Evolutionary conservation across 2,797 vertebrate genomes (phyloP).

Genomic region (Melanotaenia pygmaea): DNA sequence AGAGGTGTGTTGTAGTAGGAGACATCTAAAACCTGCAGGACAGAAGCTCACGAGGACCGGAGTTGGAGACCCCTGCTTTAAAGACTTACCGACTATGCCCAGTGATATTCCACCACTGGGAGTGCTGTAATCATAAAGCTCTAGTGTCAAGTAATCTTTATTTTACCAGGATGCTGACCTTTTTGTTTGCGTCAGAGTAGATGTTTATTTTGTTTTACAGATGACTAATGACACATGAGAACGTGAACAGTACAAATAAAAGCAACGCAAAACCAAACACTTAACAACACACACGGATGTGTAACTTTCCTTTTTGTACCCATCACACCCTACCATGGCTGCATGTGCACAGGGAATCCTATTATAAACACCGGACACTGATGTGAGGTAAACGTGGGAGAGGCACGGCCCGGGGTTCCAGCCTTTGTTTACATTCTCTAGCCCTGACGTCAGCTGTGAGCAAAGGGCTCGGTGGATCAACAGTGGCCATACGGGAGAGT

Average conservation of each 20-base stretch:
- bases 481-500: slow-evolving; percentile 56
- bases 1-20: too few relatives aligned
- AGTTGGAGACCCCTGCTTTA: too few relatives aligned
- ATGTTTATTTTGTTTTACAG: slow-evolving; percentile 39
- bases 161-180: slow-evolving; percentile 24
- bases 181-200: slow-evolving; percentile 34
- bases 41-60: too few relatives aligned
- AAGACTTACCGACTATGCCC: too few relatives aligned
- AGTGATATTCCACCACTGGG: too few relatives aligned
- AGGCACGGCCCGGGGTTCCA: slow-evolving; percentile 61
- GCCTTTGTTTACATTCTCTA: slow-evolving; percentile 79
- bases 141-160: not conserved
- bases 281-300: slow-evolving; percentile 67
- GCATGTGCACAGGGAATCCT: slow-evolving; percentile 48
- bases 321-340: slow-evolving; percentile 29
- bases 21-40: too few relatives aligned
- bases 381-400: slow-evolving; percentile 66
- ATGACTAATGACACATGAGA: slow-evolving; percentile 29
- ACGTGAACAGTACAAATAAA: slow-evolving; percentile 56
- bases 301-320: slow-evolving; percentile 65
- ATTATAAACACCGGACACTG: slow-evolving; percentile 62
- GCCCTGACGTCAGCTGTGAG: slow-evolving; percentile 75
- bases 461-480: slow-evolving; percentile 56
- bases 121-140: not conserved
- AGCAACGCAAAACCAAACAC: not conserved